These are phyloP conservation scores for honey bee (Apis mellifera) DNA, from an alignment of 1,140 invertebrate species.

Conservation along the genomic window Amel_HAv3.1 CM009936.2:7436501-7437000, in stretches of 20 bases:
- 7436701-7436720: not conserved
- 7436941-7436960: no score
- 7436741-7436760: not conserved
- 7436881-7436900: not conserved
- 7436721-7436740: not conserved
- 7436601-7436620: no score
- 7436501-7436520: no score
- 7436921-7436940: not conserved
- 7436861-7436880: not conserved
- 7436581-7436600: no score
- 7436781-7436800: not conserved
- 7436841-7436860: not conserved
- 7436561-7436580: no score
- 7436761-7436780: not conserved
- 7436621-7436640: no score
- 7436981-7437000: not conserved
- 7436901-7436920: not conserved
- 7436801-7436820: not conserved
- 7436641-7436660: not conserved
- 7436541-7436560: no score
- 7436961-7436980: not conserved
- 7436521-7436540: no score
- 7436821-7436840: not conserved
- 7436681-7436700: not conserved
- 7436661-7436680: not conserved